These are phyloP conservation scores for Micronisus gabar DNA, from an alignment of 2,113 vertebrate genomes.

Conservation along the genomic window DNA sequence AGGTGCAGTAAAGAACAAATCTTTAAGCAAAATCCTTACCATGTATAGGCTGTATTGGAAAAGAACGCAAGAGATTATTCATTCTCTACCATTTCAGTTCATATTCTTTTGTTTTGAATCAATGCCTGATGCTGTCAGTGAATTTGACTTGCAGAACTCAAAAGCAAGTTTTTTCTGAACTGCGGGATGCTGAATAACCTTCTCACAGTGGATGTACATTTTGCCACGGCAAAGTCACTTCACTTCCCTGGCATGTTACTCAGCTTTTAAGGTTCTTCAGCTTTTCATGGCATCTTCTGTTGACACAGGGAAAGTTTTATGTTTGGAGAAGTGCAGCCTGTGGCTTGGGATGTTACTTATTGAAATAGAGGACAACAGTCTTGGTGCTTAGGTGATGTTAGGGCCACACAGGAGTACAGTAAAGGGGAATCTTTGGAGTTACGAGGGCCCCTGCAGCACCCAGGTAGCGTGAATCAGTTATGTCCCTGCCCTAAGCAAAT, in stretches of 20 bases:
- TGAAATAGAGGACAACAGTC: neutral
- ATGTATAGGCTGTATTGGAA: neutral
- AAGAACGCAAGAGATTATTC: neutral
- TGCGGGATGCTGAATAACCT: neutral
- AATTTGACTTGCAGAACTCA: neutral
- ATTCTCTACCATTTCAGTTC: neutral
- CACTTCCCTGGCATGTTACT: neutral
- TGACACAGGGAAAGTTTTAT: neutral
- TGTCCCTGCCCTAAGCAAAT: neutral
- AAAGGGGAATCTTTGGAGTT: neutral
- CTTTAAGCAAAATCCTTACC: constrained; percentile 10
- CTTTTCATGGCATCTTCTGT: neutral
- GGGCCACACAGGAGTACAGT: neutral
- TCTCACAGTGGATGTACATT: neutral
- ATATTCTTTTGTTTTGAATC: neutral
- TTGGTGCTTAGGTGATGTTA: neutral
- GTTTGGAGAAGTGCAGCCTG: neutral
- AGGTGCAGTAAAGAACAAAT: constrained; percentile 9
- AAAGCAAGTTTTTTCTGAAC: neutral
- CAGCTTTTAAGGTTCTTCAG: neutral
- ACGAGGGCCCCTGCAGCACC: neutral
- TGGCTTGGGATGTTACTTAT: neutral
- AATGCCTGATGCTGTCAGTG: neutral
- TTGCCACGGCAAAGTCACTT: neutral
- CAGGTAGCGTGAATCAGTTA: fast-evolving